Conservation (phyloP, 2,888 invertebrate genomes). For the Listrodromus nycthemerus region DNA sequence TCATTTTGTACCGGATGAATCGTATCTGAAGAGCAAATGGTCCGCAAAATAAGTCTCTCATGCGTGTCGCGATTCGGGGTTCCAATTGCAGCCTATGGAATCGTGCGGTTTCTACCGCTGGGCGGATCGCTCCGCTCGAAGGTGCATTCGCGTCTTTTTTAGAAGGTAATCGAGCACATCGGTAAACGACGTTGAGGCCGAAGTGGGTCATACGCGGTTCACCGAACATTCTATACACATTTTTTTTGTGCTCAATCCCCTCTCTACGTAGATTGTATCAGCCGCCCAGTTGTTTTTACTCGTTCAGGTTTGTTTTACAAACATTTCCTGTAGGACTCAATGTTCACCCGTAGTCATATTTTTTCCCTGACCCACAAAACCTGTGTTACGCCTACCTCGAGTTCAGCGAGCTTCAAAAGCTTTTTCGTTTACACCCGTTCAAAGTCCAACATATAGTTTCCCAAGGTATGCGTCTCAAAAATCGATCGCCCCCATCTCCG, state of each 20-base stretch:
- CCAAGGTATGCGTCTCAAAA: background rate
- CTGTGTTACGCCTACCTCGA: slow-evolving; percentile 12
- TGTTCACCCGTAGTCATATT: background rate
- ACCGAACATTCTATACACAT: slow-evolving; percentile 30
- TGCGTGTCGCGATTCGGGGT: slow-evolving; percentile 12
- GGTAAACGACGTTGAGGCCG: slow-evolving; percentile 13
- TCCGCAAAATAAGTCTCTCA: slow-evolving; percentile 49
- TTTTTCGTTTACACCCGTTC: slow-evolving; percentile 5
- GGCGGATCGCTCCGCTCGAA: background rate
- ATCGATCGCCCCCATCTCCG: slow-evolving; percentile 4
- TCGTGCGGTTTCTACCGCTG: background rate
- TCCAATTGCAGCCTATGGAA: background rate
- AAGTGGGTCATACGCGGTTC: slow-evolving; percentile 44
- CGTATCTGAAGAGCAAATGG: slow-evolving; percentile 42
- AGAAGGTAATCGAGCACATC: slow-evolving; percentile 47
- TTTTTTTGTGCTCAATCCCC: background rate
- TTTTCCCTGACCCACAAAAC: background rate
- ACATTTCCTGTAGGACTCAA: background rate
- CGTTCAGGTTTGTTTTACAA: background rate
- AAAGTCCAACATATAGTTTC: background rate
- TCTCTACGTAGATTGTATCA: background rate
- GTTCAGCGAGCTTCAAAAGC: background rate
- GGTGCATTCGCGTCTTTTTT: slow-evolving; percentile 24
- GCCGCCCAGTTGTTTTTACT: slow-evolving; percentile 11
- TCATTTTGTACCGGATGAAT: slow-evolving; percentile 25